Evolutionary conservation across 2,888 invertebrate genomes (phyloP), one percentile per base, ranked within the genome.

Genomic region (Sipha maydis): DNA sequence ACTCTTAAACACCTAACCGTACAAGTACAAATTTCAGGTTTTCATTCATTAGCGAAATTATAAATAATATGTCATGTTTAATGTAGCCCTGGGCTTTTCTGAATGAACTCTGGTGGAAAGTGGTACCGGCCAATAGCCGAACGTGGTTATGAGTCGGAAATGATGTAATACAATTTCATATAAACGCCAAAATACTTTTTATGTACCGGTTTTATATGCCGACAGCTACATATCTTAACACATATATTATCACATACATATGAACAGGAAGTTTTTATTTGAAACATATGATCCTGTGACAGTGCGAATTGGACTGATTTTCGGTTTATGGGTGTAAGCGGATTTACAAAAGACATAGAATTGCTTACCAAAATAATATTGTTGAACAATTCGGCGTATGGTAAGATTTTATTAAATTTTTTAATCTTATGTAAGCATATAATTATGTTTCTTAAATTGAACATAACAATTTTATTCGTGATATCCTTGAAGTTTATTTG

Each of bases 181-280:
- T 78, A 76, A 88, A 75, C 61, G 82, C 56, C 88, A 76, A 88
- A 88, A 80, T 56, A 82, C 75, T 86, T n/a, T 61, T 76, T 82
- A 25, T 41, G 67, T 82, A 88, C 88, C 88, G 75, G 88, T 88
- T 88, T 76, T 77, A 38, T 19, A 67, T 14, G 75, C 88, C 75
- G 41, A 67, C 75, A 82, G 82, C 86, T 31, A 88, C 41, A 61
- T 67, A 48, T 67, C 34, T 77, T 77, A 48, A 67, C 85, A 77
- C 76, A 38, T 28, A 8, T 34, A 17, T 73, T 83, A 83, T 83
- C 83, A 73, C 83, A 82, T 48, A 80, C 25, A 61, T 17, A 78
- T 34, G 34, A 78, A 54, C 85, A 78, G 85, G 85, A 85, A 85
- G 85, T 85, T 69, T 76, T 85, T 48, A 67, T 85, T 69, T 11